Base-by-base conservation (phyloP, 2,888 invertebrate genomes). In the Hermaeophaga mercurialis region DNA sequence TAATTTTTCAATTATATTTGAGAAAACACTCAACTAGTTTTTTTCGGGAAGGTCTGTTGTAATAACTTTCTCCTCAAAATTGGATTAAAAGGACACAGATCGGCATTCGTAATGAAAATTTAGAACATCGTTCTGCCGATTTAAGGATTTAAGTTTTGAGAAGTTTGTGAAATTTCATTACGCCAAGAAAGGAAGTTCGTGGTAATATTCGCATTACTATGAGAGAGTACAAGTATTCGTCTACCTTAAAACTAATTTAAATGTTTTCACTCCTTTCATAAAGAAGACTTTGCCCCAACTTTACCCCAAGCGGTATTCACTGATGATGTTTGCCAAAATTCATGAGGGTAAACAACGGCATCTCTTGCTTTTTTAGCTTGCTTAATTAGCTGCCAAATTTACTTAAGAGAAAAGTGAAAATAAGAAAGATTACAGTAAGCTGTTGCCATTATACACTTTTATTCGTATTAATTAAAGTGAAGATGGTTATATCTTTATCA, bases 81-180 rank as follows among this genome's bases (percentile, higher is more conserved):
- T 36, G 36, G 17, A 36, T 36, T 15, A 36, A 15, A 15, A 36
- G 36, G 17, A 36, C 36, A 36, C 15, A 36, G 36, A 36, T 36
- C 17, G 36, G 36, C 14, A 36, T 36, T 36, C 36, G 15, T 36
- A 9, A 36, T 36, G 36, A 24, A 43, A 43, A 43, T 43, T 43
- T 43, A 11, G 43, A 43, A 12, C 43, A 26, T 14, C 12, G 14
- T 43, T 43, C 24, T 1, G 19, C 19, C 11, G 43, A 24, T 43
- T 43, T 24, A n/a, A 43, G 24, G 43, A 11, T 26, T 24, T 43
- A 43, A 43, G 43, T 43, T 43, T 26, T 12, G 11, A 43, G 6
- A 15, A 43, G 43, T 43, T 18, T 22, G 3, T 14, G 43, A 43
- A 43, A 43, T 43, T 43, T 43, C 43, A 43, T 43, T 43, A 24